These are phyloP conservation scores for Cardiocondyla obscurior DNA, from an alignment of 1,140 invertebrate species.

Conservation along the genomic window DNA sequence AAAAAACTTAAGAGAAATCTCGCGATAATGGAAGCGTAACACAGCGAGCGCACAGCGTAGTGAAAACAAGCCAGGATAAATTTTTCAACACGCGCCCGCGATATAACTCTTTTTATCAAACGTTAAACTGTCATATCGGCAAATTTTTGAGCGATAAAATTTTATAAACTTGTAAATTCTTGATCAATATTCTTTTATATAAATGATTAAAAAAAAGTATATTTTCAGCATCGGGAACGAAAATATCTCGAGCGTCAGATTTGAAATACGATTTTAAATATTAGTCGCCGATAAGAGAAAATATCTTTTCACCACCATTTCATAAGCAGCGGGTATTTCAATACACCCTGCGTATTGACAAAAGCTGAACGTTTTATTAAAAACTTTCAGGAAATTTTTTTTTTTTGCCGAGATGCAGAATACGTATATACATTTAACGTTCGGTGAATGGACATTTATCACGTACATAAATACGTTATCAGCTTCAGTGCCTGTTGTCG, in stretches of 20 bases:
- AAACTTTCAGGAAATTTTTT: neutral
- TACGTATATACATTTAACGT: neutral
- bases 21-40: neutral
- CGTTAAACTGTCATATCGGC: slow-evolving; percentile 22
- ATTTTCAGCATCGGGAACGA: neutral
- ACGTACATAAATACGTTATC: neutral
- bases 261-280: slow-evolving; percentile 4
- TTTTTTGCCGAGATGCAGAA: too few species aligned
- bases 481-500: neutral
- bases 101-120: slow-evolving; percentile 32
- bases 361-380: neutral
- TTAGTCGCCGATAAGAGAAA: neutral
- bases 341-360: too few species aligned
- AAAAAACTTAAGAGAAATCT: neutral
- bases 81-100: neutral
- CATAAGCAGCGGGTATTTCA: too few species aligned
- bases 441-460: neutral
- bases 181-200: slow-evolving; percentile 31
- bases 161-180: slow-evolving; percentile 28
- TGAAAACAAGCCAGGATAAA: neutral
- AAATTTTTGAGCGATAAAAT: slow-evolving; percentile 40
- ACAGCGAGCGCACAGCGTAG: too few species aligned
- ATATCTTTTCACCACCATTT: neutral
- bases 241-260: neutral
- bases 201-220: slow-evolving; percentile 8